Evolutionary conservation across 37 sponge, comb jelly and placozoan genomes (phyloP).

Genomic region (Petrosia ficiformis): DNA sequence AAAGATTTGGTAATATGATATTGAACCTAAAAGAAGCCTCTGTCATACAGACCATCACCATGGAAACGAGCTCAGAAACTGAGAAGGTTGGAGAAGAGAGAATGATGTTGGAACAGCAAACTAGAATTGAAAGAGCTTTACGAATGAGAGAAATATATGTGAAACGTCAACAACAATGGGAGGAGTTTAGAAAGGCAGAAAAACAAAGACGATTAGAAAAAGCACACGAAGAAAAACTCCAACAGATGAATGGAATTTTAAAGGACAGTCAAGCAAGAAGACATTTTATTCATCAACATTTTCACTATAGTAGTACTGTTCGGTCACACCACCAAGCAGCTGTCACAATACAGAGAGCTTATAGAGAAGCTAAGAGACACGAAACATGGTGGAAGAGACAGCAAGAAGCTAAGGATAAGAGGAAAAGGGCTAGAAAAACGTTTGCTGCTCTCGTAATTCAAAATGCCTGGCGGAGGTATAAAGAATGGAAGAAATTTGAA

Average conservation of each 20-base stretch:
- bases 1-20: slow-evolving; percentile 29
- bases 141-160: slow-evolving; percentile 50
- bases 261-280: slow-evolving; percentile 46
- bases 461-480: slow-evolving; percentile 39
- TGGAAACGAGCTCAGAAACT: not conserved
- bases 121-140: slow-evolving; percentile 52
- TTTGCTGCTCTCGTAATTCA: slow-evolving; percentile 54
- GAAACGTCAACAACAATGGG: slow-evolving; percentile 42
- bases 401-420: not conserved
- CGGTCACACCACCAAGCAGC: slow-evolving; percentile 57
- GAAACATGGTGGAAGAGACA: not conserved
- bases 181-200: slow-evolving; percentile 49
- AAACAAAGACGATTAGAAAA: slow-evolving; percentile 62
- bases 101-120: slow-evolving; percentile 5
- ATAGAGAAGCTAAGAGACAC: slow-evolving; percentile 11
- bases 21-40: not conserved
- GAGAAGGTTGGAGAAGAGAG: not conserved
- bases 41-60: not conserved
- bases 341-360: slow-evolving; percentile 56
- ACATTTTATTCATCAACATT: slow-evolving; percentile 30
- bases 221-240: slow-evolving; percentile 33
- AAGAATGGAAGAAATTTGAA: slow-evolving; percentile 15
- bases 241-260: slow-evolving; percentile 44
- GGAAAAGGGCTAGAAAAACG: not conserved
- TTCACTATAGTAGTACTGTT: slow-evolving; percentile 29